A percentile compares a stretch with the other conserved stretches of the same genome.
phyloP scores from a whole-genome alignment of 2,888 invertebrate genomes.

The Orthosia gracilis region DNA sequence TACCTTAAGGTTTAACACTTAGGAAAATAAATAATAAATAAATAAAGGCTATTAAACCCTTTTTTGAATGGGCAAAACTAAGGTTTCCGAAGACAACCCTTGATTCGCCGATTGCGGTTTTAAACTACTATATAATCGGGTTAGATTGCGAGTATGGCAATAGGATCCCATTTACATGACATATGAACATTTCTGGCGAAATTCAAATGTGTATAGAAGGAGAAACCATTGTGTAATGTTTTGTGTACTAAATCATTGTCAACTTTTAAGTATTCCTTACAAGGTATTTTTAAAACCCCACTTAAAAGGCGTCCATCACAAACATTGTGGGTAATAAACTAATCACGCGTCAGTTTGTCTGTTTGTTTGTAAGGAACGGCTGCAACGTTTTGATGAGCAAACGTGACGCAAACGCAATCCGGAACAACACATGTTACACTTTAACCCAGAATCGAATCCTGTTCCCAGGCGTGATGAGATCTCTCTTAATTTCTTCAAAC shows the following conservation, averaged over 20 bases:
- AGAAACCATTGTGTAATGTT: background rate
- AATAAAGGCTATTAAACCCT: too few species aligned
- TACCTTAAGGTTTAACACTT: too few species aligned
- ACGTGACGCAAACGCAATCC: slow-evolving; percentile 58
- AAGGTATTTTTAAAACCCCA: slow-evolving; percentile 9
- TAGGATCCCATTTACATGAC: too few species aligned
- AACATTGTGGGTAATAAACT: slow-evolving; percentile 46
- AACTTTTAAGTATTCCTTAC: background rate
- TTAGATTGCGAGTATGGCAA: too few species aligned
- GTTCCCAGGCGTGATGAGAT: slow-evolving; percentile 27
- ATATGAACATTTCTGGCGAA: too few species aligned
- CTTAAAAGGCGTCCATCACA: slow-evolving; percentile 17
- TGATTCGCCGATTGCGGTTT: background rate
- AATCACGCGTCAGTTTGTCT: slow-evolving; percentile 1
- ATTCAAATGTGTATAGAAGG: background rate
- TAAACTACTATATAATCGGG: background rate
- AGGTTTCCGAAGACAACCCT: background rate
- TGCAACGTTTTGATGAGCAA: slow-evolving; percentile 36
- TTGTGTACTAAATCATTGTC: background rate
- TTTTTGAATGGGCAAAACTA: too few species aligned
- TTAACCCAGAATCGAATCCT: slow-evolving; percentile 53
- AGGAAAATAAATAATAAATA: too few species aligned
- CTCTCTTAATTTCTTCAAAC: slow-evolving; percentile 5
- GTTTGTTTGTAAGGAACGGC: slow-evolving; percentile 43
- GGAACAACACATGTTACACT: slow-evolving; percentile 61